Percentiles rank a stretch among this genome's conserved stretches.
phyloP scores from a whole-genome alignment of 2,888 invertebrate species.

The Habroteleia sp. region DNA sequence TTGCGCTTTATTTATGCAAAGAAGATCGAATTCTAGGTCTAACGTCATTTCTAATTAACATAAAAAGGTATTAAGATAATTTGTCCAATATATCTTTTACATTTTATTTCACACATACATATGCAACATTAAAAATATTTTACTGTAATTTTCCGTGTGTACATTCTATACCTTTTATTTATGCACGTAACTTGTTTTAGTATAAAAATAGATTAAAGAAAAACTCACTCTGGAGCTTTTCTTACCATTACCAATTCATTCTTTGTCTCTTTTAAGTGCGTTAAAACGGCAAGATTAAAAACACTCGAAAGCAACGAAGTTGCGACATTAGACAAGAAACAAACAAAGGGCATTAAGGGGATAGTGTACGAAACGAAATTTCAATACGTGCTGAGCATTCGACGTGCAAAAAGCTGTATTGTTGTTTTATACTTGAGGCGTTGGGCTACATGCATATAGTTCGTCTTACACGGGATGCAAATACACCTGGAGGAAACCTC shows the following conservation, averaged over 20 bases:
- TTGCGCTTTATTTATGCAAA: too few species aligned
- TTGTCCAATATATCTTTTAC: too few species aligned
- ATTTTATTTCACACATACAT: too few species aligned
- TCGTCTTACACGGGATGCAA: slow-evolving; percentile 70
- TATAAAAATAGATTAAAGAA: too few species aligned
- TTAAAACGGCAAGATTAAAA: slow-evolving; percentile 50
- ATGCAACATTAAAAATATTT: too few species aligned
- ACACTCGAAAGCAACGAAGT: slow-evolving; percentile 44
- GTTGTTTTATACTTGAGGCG: slow-evolving; percentile 60
- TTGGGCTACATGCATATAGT: slow-evolving; percentile 44
- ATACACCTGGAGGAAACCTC: slow-evolving; percentile 73
- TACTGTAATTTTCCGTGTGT: too few species aligned
- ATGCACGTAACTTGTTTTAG: too few species aligned
- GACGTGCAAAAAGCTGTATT: slow-evolving; percentile 58
- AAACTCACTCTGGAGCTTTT: too few species aligned
- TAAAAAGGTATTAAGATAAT: too few species aligned
- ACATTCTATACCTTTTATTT: too few species aligned
- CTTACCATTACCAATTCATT: slow-evolving; percentile 25
- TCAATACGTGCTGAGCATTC: slow-evolving; percentile 78
- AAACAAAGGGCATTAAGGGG: slow-evolving; percentile 65
- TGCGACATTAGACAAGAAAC: slow-evolving; percentile 56
- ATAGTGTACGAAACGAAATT: slow-evolving; percentile 73
- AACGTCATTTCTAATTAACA: too few species aligned
- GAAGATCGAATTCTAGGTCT: too few species aligned
- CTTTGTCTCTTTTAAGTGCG: slow-evolving; percentile 20